A percentile compares a stretch with the other conserved stretches of the same genome.
Evolutionary conservation across 2,113 vertebrate species (phyloP).

Genomic region (Chaenogobius annularis): DNA sequence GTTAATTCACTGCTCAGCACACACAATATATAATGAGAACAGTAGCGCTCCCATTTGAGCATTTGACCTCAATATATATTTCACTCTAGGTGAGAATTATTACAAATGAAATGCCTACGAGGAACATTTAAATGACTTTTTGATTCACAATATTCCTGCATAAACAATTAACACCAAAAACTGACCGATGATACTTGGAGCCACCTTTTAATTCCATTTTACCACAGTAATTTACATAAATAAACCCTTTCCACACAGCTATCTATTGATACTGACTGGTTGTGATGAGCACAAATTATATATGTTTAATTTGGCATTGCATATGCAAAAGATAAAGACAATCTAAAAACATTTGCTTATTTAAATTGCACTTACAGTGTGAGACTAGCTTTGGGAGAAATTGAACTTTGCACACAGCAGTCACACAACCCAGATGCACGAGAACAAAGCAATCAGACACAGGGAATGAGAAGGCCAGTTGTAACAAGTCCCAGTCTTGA

Average conservation of each 20-base stretch:
- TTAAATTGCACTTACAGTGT: background rate
- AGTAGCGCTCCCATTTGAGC: slow-evolving; percentile 58
- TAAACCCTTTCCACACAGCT: background rate
- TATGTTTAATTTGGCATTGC: background rate
- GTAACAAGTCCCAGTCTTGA: slow-evolving; percentile 7
- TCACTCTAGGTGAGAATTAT: too few species aligned
- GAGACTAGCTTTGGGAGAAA: background rate
- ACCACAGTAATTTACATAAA: background rate
- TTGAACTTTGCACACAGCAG: background rate
- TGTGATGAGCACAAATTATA: too few species aligned
- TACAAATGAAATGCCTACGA: too few species aligned
- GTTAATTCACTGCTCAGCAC: slow-evolving; percentile 58
- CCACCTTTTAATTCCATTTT: background rate
- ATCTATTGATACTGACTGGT: background rate
- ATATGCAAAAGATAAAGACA: background rate
- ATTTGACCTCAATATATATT: slow-evolving; percentile 8
- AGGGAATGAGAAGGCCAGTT: background rate
- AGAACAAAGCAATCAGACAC: slow-evolving; percentile 2
- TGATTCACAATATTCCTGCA: too few species aligned
- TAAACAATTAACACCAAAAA: too few species aligned
- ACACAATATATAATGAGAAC: slow-evolving; percentile 62
- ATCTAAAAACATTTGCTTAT: background rate
- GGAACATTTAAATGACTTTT: too few species aligned
- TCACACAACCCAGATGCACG: background rate
- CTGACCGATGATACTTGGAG: too few species aligned